Percentiles rank a stretch among this genome's conserved stretches.
Conservation (phyloP, 1,140 invertebrate genomes). For the Monomorium pharaonis region DNA sequence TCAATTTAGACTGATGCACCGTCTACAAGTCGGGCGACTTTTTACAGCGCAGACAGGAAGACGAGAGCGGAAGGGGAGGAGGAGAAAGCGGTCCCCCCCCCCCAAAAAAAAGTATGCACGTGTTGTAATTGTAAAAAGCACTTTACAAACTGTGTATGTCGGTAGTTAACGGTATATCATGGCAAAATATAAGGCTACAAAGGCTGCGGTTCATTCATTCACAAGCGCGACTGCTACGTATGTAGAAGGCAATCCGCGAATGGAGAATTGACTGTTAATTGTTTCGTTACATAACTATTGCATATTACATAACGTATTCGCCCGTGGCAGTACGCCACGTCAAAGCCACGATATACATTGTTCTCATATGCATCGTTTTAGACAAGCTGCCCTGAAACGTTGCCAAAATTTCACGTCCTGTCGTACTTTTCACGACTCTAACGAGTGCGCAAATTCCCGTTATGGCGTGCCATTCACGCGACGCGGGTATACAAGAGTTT, state of each 20-base stretch:
- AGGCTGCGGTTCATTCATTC: constrained; percentile 24
- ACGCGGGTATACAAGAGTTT: constrained; percentile 26
- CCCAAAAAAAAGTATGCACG: background rate
- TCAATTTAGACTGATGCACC: constrained; percentile 34
- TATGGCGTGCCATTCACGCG: constrained; percentile 24
- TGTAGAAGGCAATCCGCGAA: constrained; percentile 35
- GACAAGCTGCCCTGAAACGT: constrained; percentile 45
- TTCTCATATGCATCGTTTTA: constrained; percentile 59
- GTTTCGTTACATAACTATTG: constrained; percentile 59
- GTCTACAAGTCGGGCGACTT: background rate
- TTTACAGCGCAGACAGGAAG: constrained; percentile 1
- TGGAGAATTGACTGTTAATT: constrained; percentile 55
- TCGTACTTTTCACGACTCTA: constrained; percentile 53
- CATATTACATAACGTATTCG: constrained; percentile 46
- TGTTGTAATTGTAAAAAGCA: constrained; percentile 5
- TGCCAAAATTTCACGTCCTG: constrained; percentile 56
- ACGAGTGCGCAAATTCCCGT: constrained; percentile 43
- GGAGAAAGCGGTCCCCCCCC: background rate
- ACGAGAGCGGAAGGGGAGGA: background rate
- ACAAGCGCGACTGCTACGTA: background rate
- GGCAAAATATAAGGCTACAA: constrained; percentile 29
- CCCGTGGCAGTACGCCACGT: constrained; percentile 45
- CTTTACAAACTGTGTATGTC: background rate
- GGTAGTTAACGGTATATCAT: constrained; percentile 7
- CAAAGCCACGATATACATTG: constrained; percentile 51